Base-by-base conservation (phyloP, 2,888 invertebrate species). In the Acrobasis suavella region DNA sequence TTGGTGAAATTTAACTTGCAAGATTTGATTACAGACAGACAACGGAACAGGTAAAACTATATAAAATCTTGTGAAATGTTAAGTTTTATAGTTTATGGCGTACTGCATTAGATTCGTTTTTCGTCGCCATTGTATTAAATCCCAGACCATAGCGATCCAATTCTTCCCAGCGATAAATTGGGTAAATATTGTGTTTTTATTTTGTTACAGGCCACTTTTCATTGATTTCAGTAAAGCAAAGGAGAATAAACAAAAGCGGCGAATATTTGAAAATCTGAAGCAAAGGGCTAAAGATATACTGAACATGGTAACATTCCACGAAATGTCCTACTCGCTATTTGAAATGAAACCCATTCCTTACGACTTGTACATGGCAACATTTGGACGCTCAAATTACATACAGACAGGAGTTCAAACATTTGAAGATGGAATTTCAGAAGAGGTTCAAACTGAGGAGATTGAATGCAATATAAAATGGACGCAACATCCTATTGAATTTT, bases 341-440 rank as follows among this genome's bases (percentile, higher is more conserved):
- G 91, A 93, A 84, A 89, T 92, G 87, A 84, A 89, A 72, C 92
- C 92, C 0, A 89, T 93, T 68, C 86, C 92, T 0, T 93, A 93
- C 65, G 92, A 93, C 61, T 72, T 89, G 58, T 92, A 83, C 32
- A 92, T 92, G 88, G 81, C 85, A 70, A 89, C 87, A 66, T 92
- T 87, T 65, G 92, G 92, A 0, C 74, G 87, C 59, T 77, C 80
- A 0, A 91, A 92, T 72, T 87, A 87, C 50, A 85, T 77, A 0
- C 92, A 93, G 78, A 78, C 77, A 12, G 83, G 86, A 2, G 78
- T 81, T 0, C 92, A 93, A 68, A 93, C 92, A 0, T 90, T 85
- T 67, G 92, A 93, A 1, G 92, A 92, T 76, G 88, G 89, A 50
- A 73, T 90, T 64, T 73, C 80, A 22, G 82, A 84, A 58, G 90